Evolutionary conservation across 2,888 invertebrate genomes (phyloP).

Genomic region (Heliconius hortense): DNA sequence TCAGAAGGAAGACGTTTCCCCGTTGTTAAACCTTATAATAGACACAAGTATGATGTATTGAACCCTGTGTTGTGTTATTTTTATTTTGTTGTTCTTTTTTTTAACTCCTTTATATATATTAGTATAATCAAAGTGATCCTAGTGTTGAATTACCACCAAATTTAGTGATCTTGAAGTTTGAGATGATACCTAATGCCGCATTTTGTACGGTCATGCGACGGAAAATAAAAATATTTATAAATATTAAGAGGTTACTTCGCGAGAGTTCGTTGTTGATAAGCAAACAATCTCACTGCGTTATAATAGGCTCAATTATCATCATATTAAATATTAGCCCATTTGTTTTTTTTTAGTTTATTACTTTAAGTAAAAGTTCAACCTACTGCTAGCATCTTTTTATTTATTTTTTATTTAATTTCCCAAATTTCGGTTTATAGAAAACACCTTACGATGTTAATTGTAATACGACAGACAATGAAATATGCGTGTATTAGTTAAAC

Average conservation of each 20-base stretch:
- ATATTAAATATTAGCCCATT: neutral
- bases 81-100: neutral
- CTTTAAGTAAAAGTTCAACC: too few species aligned
- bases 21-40: constrained; percentile 66
- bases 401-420: too few species aligned
- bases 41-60: constrained; percentile 54
- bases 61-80: constrained; percentile 41
- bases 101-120: neutral
- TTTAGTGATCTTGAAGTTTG: too few species aligned
- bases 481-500: too few species aligned
- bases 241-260: neutral
- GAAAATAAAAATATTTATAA: neutral
- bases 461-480: too few species aligned
- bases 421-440: too few species aligned
- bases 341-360: too few species aligned
- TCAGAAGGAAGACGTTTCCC: constrained; percentile 81
- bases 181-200: neutral
- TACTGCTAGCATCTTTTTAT: too few species aligned
- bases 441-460: too few species aligned
- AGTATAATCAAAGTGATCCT: neutral
- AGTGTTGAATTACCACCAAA: neutral
- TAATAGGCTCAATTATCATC: neutral
- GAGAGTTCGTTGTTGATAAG: neutral
- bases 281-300: neutral
- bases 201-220: neutral